Base-by-base conservation (phyloP, 2,797 vertebrate species). In the Myotis myotis region DNA sequence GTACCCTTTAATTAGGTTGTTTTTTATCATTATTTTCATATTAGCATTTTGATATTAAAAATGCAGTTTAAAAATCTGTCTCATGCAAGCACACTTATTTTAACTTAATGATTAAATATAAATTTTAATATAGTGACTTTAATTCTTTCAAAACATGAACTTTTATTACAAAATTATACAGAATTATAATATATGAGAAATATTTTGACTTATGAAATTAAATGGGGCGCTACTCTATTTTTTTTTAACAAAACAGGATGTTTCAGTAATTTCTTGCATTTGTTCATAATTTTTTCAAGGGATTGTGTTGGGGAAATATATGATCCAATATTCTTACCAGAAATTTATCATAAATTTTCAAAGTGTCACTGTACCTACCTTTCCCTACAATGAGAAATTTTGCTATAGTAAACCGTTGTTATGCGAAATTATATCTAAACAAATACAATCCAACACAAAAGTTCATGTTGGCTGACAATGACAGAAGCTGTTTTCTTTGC, bases 261-360 rank as follows among this genome's bases (percentile, higher is more conserved):
- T 87, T 78, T 57, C n/a, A 89, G 28, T 57, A 74, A 80, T 66
- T 79, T 16, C 12, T 78, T 64, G 25, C 1, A n/a, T 8, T 53
- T 87, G 10, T 62, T 89, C 75, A 87, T 47, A 60, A 57, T 11
- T 38, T 38, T 49, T 51, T n/a, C 33, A 64, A 47, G 55, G 79
- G 17, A 71, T 66, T 87, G 1, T 66, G 15, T 49, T 87, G 28
- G 13, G 17, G 16, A 89, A 41, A 82, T 89, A 4, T 53, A 47
- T 66, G 84, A 93, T 72, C 8, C 25, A 41, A 28, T 82, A 47
- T 20, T 49, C 66, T 66, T 66, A 74, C 75, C n/a, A 64, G 57
- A 89, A 89, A 41, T 82, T 71, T 80, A 30, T 94, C n/a, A 90
- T 55, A 87, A 90, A 49, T 89, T 78, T 71, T 55, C 49, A 74